Evolutionary conservation across 92 coral and sea anemone species (phyloP).

Genomic region (Epizoanthus illoricatus): DNA sequence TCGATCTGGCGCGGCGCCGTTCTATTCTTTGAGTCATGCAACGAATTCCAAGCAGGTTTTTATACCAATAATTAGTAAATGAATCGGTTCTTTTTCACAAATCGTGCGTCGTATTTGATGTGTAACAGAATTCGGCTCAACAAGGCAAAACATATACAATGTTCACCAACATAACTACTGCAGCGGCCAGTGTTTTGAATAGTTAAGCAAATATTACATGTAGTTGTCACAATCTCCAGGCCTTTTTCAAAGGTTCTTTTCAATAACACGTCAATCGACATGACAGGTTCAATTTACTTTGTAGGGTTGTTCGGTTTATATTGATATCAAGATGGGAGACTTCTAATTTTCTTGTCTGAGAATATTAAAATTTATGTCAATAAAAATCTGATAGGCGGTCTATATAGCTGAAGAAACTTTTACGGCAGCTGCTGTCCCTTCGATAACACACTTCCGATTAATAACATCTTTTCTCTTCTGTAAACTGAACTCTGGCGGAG

Average conservation of each 20-base stretch:
- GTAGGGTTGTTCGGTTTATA: background rate
- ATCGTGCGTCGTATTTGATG: background rate
- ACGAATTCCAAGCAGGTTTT: too few relatives aligned
- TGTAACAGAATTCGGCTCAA: background rate
- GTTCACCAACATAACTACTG: too few relatives aligned
- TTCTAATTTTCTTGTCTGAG: background rate
- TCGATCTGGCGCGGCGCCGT: too few relatives aligned
- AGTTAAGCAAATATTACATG: too few relatives aligned
- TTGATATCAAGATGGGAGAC: background rate
- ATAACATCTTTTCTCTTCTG: too few relatives aligned
- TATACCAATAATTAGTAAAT: background rate
- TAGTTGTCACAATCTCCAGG: background rate
- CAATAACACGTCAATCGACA: background rate
- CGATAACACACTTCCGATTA: too few relatives aligned
- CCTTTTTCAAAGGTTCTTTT: background rate
- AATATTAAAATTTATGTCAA: background rate
- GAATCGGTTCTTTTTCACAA: background rate
- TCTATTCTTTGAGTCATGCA: too few relatives aligned
- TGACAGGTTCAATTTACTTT: background rate
- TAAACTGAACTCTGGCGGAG: too few relatives aligned
- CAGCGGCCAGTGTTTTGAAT: too few relatives aligned
- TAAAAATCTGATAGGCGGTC: background rate
- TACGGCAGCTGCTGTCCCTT: too few relatives aligned
- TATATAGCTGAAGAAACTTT: background rate
- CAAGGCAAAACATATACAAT: background rate